These are phyloP conservation scores for Himalopsyche kuldschensis DNA, from an alignment of 2,888 invertebrate genomes.

Conservation along the genomic window DNA sequence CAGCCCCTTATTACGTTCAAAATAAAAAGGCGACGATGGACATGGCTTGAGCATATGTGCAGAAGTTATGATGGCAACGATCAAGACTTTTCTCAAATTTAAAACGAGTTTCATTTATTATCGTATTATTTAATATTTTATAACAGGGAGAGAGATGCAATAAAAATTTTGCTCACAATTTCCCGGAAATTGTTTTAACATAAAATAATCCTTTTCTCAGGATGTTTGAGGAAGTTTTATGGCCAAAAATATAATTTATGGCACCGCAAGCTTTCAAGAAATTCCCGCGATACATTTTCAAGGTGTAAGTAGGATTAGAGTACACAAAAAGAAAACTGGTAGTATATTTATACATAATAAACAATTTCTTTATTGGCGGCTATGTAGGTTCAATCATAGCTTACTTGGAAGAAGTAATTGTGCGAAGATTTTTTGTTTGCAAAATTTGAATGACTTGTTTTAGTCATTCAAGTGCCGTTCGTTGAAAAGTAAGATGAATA, in stretches of 20 bases:
- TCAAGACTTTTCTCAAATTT: not conserved
- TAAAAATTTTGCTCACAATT: not conserved
- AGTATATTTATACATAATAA: no score
- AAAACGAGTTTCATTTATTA: not conserved
- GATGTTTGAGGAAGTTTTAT: not conserved
- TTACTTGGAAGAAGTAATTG: no score
- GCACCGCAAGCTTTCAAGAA: not conserved
- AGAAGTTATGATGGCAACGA: no score
- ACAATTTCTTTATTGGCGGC: no score
- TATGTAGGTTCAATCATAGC: no score
- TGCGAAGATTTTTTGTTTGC: no score
- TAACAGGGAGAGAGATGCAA: not conserved
- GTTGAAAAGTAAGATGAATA: no score
- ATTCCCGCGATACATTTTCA: not conserved
- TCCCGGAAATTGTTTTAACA: not conserved
- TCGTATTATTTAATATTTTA: not conserved
- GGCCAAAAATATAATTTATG: not conserved
- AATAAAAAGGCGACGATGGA: no score
- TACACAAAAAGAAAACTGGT: not conserved
- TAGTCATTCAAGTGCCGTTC: no score
- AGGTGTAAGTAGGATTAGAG: not conserved
- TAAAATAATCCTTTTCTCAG: conserved; percentile 1
- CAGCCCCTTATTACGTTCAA: no score
- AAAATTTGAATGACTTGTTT: no score
- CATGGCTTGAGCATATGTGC: no score